Base-by-base conservation (phyloP, 2,888 invertebrate genomes). In the Argyra leucocephala region DNA sequence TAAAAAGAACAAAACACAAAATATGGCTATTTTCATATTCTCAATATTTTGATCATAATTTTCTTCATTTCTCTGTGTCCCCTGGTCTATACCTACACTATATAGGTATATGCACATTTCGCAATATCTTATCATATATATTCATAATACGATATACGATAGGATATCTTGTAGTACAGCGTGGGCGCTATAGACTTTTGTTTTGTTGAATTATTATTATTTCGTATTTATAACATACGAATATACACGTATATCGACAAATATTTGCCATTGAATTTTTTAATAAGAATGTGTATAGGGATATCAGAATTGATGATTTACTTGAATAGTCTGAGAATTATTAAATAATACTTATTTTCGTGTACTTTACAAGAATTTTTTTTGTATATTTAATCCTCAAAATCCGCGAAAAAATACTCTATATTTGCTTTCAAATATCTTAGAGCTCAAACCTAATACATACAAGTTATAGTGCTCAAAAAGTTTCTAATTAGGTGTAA, bases 181-280 rank as follows among this genome's bases (percentile, higher is more conserved):
- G 48, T 48, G 48, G 48, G 48, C 48, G 48, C 48, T 48, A 48
- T 48, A 3, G 64, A 64, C 62, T 64, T 63, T 24, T 57, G 15
- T 66, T 63, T 66, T 63, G 59, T 63, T 15, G 48, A 18, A 48
- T 48, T 18, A 31, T 31, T n/a, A 31, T 26, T 6, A 9, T 26
- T 26, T 6, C 4, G 4, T 4, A 4, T 6, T 6, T 26, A 26
- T 26, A 26, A 26, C 12, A 31, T 31, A 6, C 12, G 1, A 6
- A 31, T 31, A 31, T 48, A 48, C 15, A 48, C 18, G 15, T 48
- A 48, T 15, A 15, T 48, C 5, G 1, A 18, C 31, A 31, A 48
- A 48, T 48, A 48, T 48, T 48, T 48, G 48, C 48, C 48, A 48
- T 48, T 48, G 48, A 48, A 48, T 48, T 12, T 48, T 48, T 18